Conservation (phyloP, 2,888 invertebrate genomes). For the Ecliptopera silaceata region DNA sequence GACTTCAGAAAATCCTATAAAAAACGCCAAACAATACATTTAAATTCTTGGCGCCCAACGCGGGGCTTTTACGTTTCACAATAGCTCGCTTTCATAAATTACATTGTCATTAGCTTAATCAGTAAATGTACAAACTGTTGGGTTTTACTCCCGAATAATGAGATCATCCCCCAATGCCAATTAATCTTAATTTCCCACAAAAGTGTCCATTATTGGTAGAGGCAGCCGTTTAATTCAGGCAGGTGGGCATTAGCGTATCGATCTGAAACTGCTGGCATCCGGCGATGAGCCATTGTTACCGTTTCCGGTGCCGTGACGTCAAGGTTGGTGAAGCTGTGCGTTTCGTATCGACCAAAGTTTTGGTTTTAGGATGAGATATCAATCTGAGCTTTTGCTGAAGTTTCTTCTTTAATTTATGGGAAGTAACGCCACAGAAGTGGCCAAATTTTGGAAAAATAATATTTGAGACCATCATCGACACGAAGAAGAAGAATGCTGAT, state of each 20-base stretch:
- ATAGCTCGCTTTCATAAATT: background rate
- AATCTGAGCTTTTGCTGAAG: background rate
- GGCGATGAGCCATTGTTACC: slow-evolving; percentile 22
- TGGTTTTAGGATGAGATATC: background rate
- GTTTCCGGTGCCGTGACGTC: slow-evolving; percentile 23
- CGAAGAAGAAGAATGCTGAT: too few species aligned
- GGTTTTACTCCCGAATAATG: background rate
- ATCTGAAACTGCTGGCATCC: slow-evolving; percentile 19
- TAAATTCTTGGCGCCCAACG: background rate
- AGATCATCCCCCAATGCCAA: slow-evolving; percentile 1
- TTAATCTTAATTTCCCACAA: slow-evolving; percentile 16
- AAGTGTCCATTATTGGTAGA: slow-evolving; percentile 16
- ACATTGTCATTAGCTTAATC: background rate
- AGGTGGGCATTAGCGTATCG: slow-evolving; percentile 21
- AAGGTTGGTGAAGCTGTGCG: slow-evolving; percentile 16
- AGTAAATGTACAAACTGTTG: background rate
- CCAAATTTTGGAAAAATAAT: too few species aligned
- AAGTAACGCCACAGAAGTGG: too few species aligned
- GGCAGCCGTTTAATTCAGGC: slow-evolving; percentile 9
- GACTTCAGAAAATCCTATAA: too few species aligned
- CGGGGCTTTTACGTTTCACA: background rate
- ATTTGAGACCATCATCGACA: too few species aligned
- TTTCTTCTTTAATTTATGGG: too few species aligned
- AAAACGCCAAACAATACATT: too few species aligned
- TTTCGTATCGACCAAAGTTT: background rate